These are phyloP conservation scores for Drosophila histrio DNA, from an alignment of 2,888 invertebrate genomes.

Conservation along the genomic window DNA sequence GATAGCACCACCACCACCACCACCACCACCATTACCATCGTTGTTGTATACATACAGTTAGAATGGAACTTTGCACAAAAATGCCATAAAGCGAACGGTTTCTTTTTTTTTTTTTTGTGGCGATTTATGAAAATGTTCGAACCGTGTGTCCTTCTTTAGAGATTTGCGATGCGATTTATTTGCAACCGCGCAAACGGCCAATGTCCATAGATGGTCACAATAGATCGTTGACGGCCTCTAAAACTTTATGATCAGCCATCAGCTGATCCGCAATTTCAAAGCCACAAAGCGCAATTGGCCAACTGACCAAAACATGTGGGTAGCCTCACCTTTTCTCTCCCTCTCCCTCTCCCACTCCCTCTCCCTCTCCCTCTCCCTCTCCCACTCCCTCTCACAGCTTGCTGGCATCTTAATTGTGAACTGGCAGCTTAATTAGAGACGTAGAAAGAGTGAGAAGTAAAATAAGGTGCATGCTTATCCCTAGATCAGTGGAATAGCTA, in stretches of 20 bases:
- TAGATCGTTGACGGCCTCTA: constrained; percentile 39
- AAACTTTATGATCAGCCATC: constrained; percentile 65
- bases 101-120: constrained; percentile 4
- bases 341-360: not conserved
- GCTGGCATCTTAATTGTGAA: constrained; percentile 52
- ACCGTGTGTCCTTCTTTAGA: constrained; percentile 62
- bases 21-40: not conserved
- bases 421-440: constrained; percentile 46
- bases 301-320: constrained; percentile 50
- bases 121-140: constrained; percentile 73
- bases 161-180: constrained; percentile 65
- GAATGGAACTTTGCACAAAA: constrained; percentile 71
- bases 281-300: constrained; percentile 32
- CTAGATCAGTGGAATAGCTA: constrained; percentile 21
- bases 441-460: not conserved
- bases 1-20: constrained; percentile 1
- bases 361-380: not conserved
- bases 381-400: too few relatives aligned
- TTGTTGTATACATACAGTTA: constrained; percentile 45
- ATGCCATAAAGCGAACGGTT: constrained; percentile 63
- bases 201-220: constrained; percentile 54
- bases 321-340: not conserved
- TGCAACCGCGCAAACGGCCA: constrained; percentile 19
- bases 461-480: constrained; percentile 1
- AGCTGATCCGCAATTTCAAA: constrained; percentile 53